Conservation (phyloP, 2,113 vertebrate species). For the pig (Sus scrofa) region DNA sequence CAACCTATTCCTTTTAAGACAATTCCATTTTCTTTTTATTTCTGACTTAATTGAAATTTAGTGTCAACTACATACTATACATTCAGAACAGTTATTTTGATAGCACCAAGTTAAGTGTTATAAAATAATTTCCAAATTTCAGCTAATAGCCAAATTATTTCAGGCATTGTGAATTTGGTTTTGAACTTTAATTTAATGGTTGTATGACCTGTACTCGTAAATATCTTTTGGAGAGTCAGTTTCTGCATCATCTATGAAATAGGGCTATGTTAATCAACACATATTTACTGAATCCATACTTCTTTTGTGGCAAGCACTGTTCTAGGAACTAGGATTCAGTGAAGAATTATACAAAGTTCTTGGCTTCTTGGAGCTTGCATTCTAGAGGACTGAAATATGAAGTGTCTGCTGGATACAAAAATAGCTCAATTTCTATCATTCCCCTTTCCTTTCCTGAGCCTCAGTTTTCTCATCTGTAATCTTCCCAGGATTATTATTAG, state of each 20-base stretch:
- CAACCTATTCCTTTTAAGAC: slow-evolving; percentile 34
- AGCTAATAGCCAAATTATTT: not conserved
- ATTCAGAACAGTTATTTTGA: slow-evolving; percentile 28
- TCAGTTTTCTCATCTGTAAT: not conserved
- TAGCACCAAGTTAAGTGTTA: slow-evolving; percentile 8
- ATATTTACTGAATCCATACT: not conserved
- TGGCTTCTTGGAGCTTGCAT: not conserved
- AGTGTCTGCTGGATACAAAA: not conserved
- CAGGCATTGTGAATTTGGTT: not conserved
- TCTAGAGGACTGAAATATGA: not conserved
- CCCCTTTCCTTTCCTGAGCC: not conserved
- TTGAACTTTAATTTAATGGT: slow-evolving; percentile 22
- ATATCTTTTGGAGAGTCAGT: not conserved
- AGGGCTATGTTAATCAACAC: not conserved
- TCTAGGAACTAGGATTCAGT: not conserved
- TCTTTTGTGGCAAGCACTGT: not conserved
- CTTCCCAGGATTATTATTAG: not conserved
- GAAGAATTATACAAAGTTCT: not conserved
- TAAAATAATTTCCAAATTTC: slow-evolving; percentile 39
- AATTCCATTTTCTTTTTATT: slow-evolving; percentile 7
- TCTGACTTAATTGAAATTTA: slow-evolving; percentile 53
- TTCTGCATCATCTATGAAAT: not conserved
- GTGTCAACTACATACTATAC: not conserved
- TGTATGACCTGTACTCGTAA: not conserved
- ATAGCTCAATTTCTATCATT: not conserved